A percentile compares a stretch with the other conserved stretches of the same genome.
Evolutionary conservation across 2,888 invertebrate genomes (phyloP).

Genomic region (Steromphala cineraria): DNA sequence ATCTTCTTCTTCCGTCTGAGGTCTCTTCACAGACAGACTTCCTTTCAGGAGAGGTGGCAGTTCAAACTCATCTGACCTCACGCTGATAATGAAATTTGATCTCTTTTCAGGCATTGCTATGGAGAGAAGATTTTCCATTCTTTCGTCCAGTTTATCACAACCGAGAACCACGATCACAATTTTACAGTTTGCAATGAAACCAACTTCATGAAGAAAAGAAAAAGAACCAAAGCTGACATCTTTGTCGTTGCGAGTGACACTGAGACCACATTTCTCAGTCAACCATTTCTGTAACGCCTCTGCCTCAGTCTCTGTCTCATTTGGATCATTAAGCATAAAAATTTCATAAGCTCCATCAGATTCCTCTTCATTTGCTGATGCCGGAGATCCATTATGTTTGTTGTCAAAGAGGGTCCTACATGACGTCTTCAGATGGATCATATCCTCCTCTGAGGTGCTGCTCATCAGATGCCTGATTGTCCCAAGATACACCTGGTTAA

Average conservation of each 20-base stretch:
- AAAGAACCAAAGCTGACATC: background rate
- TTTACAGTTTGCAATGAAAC: background rate
- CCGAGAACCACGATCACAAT: background rate
- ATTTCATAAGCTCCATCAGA: background rate
- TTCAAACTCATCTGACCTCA: background rate
- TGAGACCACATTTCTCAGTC: background rate
- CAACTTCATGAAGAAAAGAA: background rate
- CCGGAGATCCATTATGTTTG: background rate
- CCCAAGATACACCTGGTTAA: conserved; percentile 5
- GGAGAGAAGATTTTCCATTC: background rate
- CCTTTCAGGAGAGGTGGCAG: too few relatives aligned
- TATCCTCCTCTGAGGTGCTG: background rate
- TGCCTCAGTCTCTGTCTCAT: background rate
- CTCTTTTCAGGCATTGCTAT: background rate
- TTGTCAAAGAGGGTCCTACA: background rate
- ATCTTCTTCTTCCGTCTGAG: too few relatives aligned
- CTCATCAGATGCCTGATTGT: background rate
- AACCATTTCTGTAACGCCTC: background rate
- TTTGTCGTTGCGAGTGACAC: background rate
- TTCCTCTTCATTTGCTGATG: background rate
- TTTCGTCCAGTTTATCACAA: background rate
- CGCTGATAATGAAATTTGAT: background rate
- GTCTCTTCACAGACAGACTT: too few relatives aligned
- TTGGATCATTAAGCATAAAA: background rate
- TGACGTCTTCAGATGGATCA: background rate